Percentiles rank a stretch among this genome's conserved stretches.
phyloP scores from a whole-genome alignment of 1,140 invertebrate genomes.

The Meteorus sp. region DNA sequence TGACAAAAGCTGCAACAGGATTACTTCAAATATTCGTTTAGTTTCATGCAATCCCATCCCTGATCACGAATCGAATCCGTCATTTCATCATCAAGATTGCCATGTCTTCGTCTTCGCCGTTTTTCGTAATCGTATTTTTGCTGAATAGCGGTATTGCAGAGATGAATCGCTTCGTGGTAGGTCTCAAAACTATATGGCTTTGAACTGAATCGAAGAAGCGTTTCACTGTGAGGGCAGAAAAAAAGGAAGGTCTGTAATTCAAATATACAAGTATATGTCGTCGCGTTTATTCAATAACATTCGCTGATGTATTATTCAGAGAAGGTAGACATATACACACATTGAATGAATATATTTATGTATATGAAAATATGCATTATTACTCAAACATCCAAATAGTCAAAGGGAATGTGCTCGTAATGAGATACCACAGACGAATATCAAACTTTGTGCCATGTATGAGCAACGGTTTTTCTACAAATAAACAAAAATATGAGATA shows the following conservation, averaged over 20 bases:
- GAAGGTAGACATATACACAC: background rate
- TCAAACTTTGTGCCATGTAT: conserved; percentile 91
- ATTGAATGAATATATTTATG: background rate
- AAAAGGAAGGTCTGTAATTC: conserved; percentile 1
- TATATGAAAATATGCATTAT: conserved; percentile 19
- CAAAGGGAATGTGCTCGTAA: conserved; percentile 79
- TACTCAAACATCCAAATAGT: conserved; percentile 88
- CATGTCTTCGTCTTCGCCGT: conserved; percentile 31
- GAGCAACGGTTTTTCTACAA: conserved; percentile 76
- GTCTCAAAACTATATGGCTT: conserved; percentile 81
- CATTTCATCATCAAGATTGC: conserved; percentile 48
- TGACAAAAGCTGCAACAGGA: conserved; percentile 25
- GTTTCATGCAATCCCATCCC: conserved; percentile 84
- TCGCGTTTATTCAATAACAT: no score
- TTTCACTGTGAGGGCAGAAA: conserved; percentile 60
- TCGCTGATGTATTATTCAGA: no score
- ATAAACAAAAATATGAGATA: conserved; percentile 25
- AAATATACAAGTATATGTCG: no score
- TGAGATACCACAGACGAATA: conserved; percentile 86
- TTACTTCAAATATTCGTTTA: conserved; percentile 70
- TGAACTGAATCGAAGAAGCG: conserved; percentile 88
- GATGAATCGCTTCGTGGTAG: conserved; percentile 86
- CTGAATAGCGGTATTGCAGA: conserved; percentile 92
- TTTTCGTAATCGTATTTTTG: conserved; percentile 74
- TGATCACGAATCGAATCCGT: conserved; percentile 74